Base-by-base conservation (phyloP, 2,797 vertebrate species). In the Girardinus metallicus region DNA sequence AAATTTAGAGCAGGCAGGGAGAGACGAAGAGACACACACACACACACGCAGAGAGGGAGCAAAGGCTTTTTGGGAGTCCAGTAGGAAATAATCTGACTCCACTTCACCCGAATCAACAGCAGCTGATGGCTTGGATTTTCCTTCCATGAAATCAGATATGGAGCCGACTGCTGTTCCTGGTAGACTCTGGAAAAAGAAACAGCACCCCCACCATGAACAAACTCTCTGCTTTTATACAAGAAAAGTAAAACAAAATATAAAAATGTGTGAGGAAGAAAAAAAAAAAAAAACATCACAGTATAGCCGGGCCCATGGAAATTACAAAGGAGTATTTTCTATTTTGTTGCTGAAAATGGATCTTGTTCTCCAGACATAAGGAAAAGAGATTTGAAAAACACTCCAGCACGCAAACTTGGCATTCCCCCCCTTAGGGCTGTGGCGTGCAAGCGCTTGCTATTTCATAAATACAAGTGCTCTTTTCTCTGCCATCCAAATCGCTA, bases 351-450 rank as follows among this genome's bases (percentile, higher is more conserved):
- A 94, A 95, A 94, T 83, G 92, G 94, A 95, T 90, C 85, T 90
- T 85, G 89, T 92, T 92, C 92, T 94, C 89, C 91, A 94, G 94
- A 95, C 92, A 91, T 88, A 90, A 86, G 92, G 93, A 94, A 92
- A 93, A 94, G 94, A 94, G 90, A 94, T 95, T 95, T 95, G 91
- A 96, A 96, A 92, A 83, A 96, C 95, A 90, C 90, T 83, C 89
- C 95, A 94, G 95, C 96, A 96, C 95, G 94, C 95, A 95, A 93
- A 89, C 94, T 94, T 93, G 90, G 92, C 93, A 93, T 93, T 90
- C 91, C 90, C 89, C 93, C 53, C 95, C 95, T 92, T 90, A 79
- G 93, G 95, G 93, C 92, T 85, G 83, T 94, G 91, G 94, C 95
- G 87, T 95, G 95, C 95, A 93, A 95, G 87, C 83, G 92, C 95